Evolutionary conservation across 2,888 invertebrate genomes (phyloP), one percentile per base, ranked within the genome.

Genomic region (Arrhopalites spinosus): DNA sequence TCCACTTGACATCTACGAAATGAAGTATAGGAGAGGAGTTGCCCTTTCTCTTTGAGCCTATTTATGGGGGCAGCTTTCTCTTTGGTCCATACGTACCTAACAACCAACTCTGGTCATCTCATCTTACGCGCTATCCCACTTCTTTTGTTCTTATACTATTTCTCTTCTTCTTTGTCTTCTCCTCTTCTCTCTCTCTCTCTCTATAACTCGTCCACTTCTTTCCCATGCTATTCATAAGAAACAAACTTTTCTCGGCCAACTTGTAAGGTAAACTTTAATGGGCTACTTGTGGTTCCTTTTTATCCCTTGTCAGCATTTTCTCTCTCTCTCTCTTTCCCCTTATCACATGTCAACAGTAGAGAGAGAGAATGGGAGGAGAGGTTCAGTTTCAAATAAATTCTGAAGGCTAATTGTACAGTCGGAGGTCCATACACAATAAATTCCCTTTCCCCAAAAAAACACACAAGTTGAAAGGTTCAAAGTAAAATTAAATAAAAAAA

Each of bases 91-190:
- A 27, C 29, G 17, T 64, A n/a, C 25, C 11, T 1, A 61, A 1
- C 27, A 61, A 61, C 27, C 17, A 27, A 27, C 30, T 56, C 70
- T 30, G 71, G 71, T 63, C 71, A 72, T 72, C 71, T 72, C 71
- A 61, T 72, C 61, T 72, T 69, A 69, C 69, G 50, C 69, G 36
- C 45, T 71, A 59, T n/a, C n/a, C 53, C 56, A 71, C 70, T 61
- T 72, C 61, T 61, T 72, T 72, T 72, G 43, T 72, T 72, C 66
- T 72, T 72, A 63, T 63, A 13, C 63, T 25, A 27, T 64, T 64
- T 64, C n/a, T n/a, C 64, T 64, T 30, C 23, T 20, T 30, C 30
- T 3, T 23, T 56, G 23, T 3, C 61, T 61, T 61, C 23, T 29
- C 17, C 2, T 29, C 20, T 61, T 11, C 15, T 8, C 15, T n/a